Base-by-base conservation (phyloP, 2,888 invertebrate genomes). In the Caenorhabditis sinica region DNA sequence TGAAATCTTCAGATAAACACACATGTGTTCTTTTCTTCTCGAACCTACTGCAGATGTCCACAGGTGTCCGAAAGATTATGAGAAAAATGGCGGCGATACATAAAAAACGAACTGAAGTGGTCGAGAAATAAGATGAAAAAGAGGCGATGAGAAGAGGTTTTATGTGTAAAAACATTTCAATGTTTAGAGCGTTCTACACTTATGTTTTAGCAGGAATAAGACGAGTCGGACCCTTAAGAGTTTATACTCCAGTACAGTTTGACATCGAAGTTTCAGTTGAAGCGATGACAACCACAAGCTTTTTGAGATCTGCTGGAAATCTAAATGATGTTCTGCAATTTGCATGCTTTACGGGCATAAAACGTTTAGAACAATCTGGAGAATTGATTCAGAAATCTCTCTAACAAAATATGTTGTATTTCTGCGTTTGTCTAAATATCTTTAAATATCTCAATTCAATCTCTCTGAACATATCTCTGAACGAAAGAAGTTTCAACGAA, bases 41-140 rank as follows among this genome's bases (percentile, higher is more conserved):
- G 45, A 45, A 36, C 4, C 30, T 15, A 36, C 36, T 53, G 68
- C 56, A 69, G 56, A 68, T 69, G 56, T 56, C 69, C 69, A 56
- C 69, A 69, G 69, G 69, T 69, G 69, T 69, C 56, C 69, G 51
- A 69, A 53, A 69, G 53, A 56, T 69, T 56, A 69, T 69, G 53
- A 53, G 56, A 68, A 53, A 69, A 69, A 56, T 69, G 69, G 69
- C 69, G 69, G 69, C 69, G 51, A 53, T 56, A 56, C 69, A 69
- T 69, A 69, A 69, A 69, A 69, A 69, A 49, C 53, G 20, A 69
- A 56, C 28, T 69, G 56, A 49, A 61, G 45, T 49, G 49, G 72
- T 72, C 72, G 60, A 72, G 72, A 72, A 72, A 60, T 28, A 15
- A 28, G 56, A 49, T 56, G 72, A 60, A 60, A 40, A 40, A 45